phyloP scores from a whole-genome alignment of 64 coral and sea anemone genomes.

The Montipora cactus region DNA sequence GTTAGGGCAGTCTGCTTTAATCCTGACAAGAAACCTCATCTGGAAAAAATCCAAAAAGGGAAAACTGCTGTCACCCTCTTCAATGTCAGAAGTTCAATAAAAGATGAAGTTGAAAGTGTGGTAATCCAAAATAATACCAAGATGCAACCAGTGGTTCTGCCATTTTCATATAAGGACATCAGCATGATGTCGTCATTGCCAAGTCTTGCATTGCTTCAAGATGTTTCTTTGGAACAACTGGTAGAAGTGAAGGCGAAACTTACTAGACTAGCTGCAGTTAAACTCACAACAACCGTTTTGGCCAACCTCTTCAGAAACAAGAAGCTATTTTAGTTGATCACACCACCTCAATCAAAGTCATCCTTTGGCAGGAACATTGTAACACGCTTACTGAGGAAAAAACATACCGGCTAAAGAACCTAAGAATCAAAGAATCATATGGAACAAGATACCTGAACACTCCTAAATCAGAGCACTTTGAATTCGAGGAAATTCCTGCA shows the following conservation, averaged over 20 bases:
- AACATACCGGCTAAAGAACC: constrained; percentile 34
- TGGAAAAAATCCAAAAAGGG: not conserved
- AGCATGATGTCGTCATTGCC: too few species aligned
- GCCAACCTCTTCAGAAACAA: too few species aligned
- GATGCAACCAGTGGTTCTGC: constrained; percentile 10
- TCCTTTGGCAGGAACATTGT: constrained; percentile 57
- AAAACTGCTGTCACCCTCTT: constrained; percentile 18
- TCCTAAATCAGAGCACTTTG: constrained; percentile 16
- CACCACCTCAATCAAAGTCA: too few species aligned
- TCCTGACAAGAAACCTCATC: not conserved
- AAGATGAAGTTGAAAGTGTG: constrained; percentile 37
- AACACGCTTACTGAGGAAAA: constrained; percentile 23
- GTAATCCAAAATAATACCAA: constrained; percentile 41
- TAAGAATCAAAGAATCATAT: constrained; percentile 9
- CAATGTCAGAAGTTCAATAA: constrained; percentile 30
- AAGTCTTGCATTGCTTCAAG: too few species aligned
- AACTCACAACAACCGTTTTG: too few species aligned
- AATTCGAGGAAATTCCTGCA: too few species aligned
- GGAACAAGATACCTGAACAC: constrained; percentile 45
- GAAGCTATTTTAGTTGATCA: too few species aligned
- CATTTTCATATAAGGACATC: not conserved
- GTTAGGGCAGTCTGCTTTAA: too few species aligned
- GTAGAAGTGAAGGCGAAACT: too few species aligned
- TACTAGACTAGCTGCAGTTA: too few species aligned
- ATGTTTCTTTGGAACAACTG: too few species aligned